Evolutionary conservation across 2,888 invertebrate species (phyloP).

Genomic region (Melanchra persicariae): DNA sequence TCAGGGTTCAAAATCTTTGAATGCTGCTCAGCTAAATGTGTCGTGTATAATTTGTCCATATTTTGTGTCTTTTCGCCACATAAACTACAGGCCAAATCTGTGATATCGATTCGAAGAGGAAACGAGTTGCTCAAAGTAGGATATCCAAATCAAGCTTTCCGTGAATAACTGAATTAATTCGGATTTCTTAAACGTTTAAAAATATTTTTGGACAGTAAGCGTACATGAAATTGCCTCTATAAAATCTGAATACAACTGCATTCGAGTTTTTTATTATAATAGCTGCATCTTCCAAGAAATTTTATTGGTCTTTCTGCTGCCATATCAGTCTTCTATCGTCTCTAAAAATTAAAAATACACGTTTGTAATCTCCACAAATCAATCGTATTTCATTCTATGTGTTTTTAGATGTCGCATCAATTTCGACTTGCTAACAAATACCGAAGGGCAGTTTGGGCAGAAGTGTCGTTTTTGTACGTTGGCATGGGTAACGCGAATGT

Average conservation of each 20-base stretch:
- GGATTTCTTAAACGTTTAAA: constrained; percentile 71
- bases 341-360: constrained; percentile 79
- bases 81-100: constrained; percentile 74
- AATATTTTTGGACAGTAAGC: constrained; percentile 77
- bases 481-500: constrained; percentile 76
- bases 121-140: constrained; percentile 73
- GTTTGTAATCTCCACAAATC: constrained; percentile 50
- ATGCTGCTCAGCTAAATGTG: constrained; percentile 74
- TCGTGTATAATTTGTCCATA: constrained; percentile 73
- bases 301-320: constrained; percentile 44
- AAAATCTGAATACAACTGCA: constrained; percentile 80
- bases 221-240: constrained; percentile 81
- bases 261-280: constrained; percentile 80
- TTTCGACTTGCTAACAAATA: constrained; percentile 77
- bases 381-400: constrained; percentile 69
- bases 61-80: constrained; percentile 67
- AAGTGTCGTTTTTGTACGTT: constrained; percentile 71
- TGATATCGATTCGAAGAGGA: constrained; percentile 81
- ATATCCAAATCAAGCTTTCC: constrained; percentile 73
- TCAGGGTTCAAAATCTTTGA: constrained; percentile 66
- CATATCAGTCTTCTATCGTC: constrained; percentile 56
- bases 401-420: constrained; percentile 75
- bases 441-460: constrained; percentile 76
- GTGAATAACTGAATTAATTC: constrained; percentile 74
- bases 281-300: constrained; percentile 79